Evolutionary conservation across 2,113 vertebrate genomes (phyloP).

Genomic region (Gnathonemus echidnorhynchus): DNA sequence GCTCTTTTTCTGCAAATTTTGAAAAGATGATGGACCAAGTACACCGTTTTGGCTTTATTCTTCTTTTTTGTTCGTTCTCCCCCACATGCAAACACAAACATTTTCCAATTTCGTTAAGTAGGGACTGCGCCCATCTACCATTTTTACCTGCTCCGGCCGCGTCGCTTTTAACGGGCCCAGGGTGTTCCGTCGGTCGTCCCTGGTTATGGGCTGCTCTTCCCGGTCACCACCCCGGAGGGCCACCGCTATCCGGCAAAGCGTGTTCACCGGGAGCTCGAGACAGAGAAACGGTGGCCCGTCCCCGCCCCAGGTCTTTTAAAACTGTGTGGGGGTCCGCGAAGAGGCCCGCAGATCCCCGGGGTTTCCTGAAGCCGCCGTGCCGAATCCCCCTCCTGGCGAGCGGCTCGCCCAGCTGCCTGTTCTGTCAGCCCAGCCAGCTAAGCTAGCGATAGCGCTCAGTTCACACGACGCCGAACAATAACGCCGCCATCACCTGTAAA

Average conservation of each 20-base stretch:
- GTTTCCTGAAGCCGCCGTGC: slow-evolving; percentile 53
- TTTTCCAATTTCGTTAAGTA: slow-evolving; percentile 6
- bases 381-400: slow-evolving; percentile 41
- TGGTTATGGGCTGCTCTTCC: slow-evolving; percentile 40
- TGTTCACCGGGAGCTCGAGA: slow-evolving; percentile 18
- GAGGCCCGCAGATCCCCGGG: slow-evolving; percentile 53
- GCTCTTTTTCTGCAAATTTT: neutral
- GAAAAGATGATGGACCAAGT: neutral
- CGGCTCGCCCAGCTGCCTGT: slow-evolving; percentile 30
- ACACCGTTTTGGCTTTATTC: neutral
- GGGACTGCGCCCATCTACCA: neutral
- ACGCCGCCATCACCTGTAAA: neutral
- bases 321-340: slow-evolving; percentile 39
- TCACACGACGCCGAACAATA: slow-evolving; percentile 32
- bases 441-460: slow-evolving; percentile 32
- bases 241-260: slow-evolving; percentile 37
- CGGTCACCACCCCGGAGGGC: slow-evolving; percentile 45
- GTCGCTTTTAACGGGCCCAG: slow-evolving; percentile 21
- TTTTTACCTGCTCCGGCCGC: slow-evolving; percentile 32
- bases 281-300: slow-evolving; percentile 26
- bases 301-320: slow-evolving; percentile 27
- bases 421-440: slow-evolving; percentile 16
- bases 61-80: no score
- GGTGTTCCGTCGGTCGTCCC: slow-evolving; percentile 34
- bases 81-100: neutral